A percentile compares a stretch with the other conserved stretches of the same genome.
These are phyloP conservation scores for Pollachius pollachius DNA, from an alignment of 2,113 vertebrate genomes.

Conservation along the genomic window DNA sequence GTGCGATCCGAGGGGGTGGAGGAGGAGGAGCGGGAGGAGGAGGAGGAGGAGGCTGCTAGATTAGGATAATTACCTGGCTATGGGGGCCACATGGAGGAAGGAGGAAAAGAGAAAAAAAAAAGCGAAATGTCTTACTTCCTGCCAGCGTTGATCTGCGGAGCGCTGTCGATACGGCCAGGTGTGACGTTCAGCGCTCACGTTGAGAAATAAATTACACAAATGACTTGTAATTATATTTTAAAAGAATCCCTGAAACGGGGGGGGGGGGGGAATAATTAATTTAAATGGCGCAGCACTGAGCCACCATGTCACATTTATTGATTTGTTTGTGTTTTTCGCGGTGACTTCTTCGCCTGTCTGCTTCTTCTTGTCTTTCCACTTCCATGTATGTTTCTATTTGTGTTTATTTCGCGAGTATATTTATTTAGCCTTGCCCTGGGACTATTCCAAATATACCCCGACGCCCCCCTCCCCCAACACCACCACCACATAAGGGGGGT, in stretches of 20 bases:
- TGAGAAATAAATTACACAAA: constrained; percentile 15
- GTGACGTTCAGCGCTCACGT: constrained; percentile 23
- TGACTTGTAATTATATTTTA: constrained; percentile 32
- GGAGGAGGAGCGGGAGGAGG: constrained; percentile 9
- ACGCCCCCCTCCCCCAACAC: no score
- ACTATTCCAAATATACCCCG: constrained; percentile 1
- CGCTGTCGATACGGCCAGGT: constrained; percentile 40
- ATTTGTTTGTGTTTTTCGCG: constrained; percentile 13
- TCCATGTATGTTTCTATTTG: constrained; percentile 43
- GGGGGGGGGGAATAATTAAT: not conserved
- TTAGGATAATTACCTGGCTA: constrained; percentile 68
- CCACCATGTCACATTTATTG: not conserved
- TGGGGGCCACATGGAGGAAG: constrained; percentile 44
- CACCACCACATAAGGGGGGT: not conserved
- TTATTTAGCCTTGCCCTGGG: constrained; percentile 5
- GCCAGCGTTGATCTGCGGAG: constrained; percentile 33
- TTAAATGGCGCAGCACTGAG: not conserved
- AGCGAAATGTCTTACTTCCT: constrained; percentile 37
- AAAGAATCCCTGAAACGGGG: constrained; percentile 4
- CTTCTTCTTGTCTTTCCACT: not conserved
- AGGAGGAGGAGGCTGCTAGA: constrained; percentile 60
- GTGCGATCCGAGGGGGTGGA: no score
- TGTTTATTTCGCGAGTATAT: not conserved
- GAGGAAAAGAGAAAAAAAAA: not conserved
- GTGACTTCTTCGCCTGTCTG: not conserved